These are phyloP conservation scores for Otis tarda DNA, from an alignment of 2,113 vertebrate species.

Conservation along the genomic window DNA sequence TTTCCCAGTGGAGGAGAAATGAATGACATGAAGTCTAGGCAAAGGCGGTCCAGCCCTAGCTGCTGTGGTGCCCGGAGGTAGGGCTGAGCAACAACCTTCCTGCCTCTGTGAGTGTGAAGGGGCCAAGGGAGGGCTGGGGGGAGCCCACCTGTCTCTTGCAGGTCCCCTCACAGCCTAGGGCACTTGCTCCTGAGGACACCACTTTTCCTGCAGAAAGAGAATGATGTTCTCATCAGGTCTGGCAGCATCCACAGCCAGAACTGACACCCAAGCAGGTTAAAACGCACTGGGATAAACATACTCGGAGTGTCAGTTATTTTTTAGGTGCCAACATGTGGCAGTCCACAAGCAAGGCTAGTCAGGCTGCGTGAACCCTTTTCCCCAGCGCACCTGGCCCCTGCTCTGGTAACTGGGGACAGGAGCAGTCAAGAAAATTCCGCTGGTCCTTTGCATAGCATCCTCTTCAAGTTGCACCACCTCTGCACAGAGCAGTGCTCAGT, in stretches of 20 bases:
- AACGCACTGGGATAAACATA: background rate
- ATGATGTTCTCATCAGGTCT: background rate
- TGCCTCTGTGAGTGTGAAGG: background rate
- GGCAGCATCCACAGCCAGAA: background rate
- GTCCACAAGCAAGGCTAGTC: background rate
- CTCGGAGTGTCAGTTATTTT: background rate
- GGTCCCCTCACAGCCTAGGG: background rate
- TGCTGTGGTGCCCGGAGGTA: background rate
- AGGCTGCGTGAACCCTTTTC: background rate
- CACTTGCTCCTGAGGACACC: accelerated
- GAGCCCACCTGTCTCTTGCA: background rate
- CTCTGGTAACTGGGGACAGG: background rate
- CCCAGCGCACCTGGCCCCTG: background rate
- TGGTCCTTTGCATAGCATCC: background rate
- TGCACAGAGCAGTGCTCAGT: background rate
- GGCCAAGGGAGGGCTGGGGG: background rate
- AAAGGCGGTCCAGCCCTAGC: background rate
- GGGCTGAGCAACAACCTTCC: background rate
- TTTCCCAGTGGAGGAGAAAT: background rate
- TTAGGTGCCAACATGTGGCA: background rate
- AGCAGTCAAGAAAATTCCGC: background rate
- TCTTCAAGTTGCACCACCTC: background rate
- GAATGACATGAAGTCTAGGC: background rate
- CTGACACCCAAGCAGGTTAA: background rate
- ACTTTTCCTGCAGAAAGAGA: background rate